Conservation (phyloP, 2,888 invertebrate genomes). For the Idaea biselata region DNA sequence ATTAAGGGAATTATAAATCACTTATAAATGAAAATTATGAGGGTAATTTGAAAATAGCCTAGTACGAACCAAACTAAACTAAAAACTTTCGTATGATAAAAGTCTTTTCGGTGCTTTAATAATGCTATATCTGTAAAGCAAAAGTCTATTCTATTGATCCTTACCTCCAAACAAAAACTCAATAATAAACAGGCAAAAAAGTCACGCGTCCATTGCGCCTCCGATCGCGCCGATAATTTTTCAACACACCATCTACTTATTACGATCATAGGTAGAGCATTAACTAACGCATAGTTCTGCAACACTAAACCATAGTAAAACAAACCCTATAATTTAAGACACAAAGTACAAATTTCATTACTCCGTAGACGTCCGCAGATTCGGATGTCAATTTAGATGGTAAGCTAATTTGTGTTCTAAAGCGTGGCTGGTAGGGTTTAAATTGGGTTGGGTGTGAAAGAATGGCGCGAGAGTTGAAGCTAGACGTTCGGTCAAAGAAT, state of each 20-base stretch:
- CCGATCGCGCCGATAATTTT: conserved; percentile 79
- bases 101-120: not conserved
- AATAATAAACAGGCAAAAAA: conserved; percentile 77
- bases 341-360: conserved; percentile 29
- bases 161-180: conserved; percentile 52
- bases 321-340: conserved; percentile 13
- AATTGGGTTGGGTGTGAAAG: conserved; percentile 31
- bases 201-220: conserved; percentile 76
- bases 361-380: conserved; percentile 4
- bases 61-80: no score
- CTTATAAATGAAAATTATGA: no score
- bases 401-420: conserved; percentile 30
- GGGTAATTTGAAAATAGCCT: no score
- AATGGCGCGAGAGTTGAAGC: conserved; percentile 54
- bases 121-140: not conserved
- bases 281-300: conserved; percentile 69
- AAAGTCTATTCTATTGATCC: conserved; percentile 39
- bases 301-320: conserved; percentile 38
- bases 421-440: conserved; percentile 19
- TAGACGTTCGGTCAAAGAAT: conserved; percentile 76
- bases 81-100: no score
- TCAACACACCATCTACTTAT: conserved; percentile 81
- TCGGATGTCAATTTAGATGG: conserved; percentile 15
- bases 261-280: conserved; percentile 77
- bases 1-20: no score